Evolutionary conservation across 2,797 vertebrate species (phyloP).

Genomic region (Ambastaia sidthimunki): DNA sequence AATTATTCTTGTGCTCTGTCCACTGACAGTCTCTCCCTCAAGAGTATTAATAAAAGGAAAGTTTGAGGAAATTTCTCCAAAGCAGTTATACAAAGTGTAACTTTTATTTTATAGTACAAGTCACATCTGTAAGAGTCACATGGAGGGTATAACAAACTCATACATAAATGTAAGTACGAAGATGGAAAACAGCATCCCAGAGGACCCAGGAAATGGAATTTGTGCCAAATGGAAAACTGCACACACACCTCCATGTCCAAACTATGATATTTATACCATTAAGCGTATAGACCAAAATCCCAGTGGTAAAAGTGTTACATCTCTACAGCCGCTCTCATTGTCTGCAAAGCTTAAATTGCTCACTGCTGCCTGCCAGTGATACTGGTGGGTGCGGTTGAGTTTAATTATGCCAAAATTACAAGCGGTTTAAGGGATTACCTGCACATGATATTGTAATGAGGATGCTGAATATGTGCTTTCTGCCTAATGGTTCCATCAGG

Average conservation of each 20-base stretch:
- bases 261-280: neutral
- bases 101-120: neutral
- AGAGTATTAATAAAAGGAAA: no score
- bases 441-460: constrained; percentile 51
- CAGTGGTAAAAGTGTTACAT: neutral
- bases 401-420: constrained; percentile 51
- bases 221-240: neutral
- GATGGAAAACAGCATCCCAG: neutral
- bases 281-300: neutral
- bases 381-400: constrained; percentile 32
- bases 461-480: constrained; percentile 34
- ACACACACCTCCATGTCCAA: neutral
- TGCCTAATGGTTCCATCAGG: constrained; percentile 35
- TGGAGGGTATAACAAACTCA: neutral
- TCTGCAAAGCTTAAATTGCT: neutral
- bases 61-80: no score
- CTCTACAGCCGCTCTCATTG: neutral
- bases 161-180: constrained; percentile 4
- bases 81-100: no score
- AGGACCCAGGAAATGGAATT: constrained; percentile 9
- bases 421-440: constrained; percentile 50
- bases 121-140: neutral
- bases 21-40: no score
- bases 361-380: neutral
- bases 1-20: no score